phyloP scores from a whole-genome alignment of 2,888 invertebrate genomes.

The Hermodice carunculata region DNA sequence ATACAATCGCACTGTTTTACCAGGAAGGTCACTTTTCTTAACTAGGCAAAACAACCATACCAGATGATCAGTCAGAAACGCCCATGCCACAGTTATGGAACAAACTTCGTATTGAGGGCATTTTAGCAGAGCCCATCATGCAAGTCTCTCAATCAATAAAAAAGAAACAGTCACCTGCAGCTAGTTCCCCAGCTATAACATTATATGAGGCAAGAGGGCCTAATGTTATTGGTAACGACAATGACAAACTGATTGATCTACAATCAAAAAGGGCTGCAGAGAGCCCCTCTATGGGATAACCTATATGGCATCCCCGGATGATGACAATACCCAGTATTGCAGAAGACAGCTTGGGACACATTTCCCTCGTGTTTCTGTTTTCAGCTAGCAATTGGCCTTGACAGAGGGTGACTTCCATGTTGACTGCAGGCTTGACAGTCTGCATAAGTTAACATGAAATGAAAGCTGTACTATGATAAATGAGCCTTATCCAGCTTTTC shows the following conservation, averaged over 20 bases:
- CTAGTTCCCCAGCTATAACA: not conserved
- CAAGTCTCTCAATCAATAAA: not conserved
- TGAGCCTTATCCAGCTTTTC: not conserved
- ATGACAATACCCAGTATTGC: not conserved
- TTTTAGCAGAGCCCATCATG: slow-evolving; percentile 11
- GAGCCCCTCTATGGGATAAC: slow-evolving; percentile 1
- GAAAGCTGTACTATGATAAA: not conserved
- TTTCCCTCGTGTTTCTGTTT: not conserved
- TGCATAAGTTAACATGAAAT: slow-evolving; percentile 1
- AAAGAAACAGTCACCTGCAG: too few species aligned
- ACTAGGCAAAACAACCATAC: not conserved
- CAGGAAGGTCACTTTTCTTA: slow-evolving; percentile 16
- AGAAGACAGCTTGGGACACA: not conserved
- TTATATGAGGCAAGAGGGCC: slow-evolving; percentile 8
- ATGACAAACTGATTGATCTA: not conserved
- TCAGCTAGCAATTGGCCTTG: slow-evolving; percentile 9
- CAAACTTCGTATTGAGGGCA: slow-evolving; percentile 6
- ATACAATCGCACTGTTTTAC: slow-evolving; percentile 9
- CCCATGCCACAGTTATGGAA: slow-evolving; percentile 7
- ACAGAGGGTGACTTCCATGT: slow-evolving; percentile 13
- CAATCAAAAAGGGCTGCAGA: not conserved
- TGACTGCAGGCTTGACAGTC: not conserved
- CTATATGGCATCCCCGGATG: not conserved
- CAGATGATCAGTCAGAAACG: slow-evolving; percentile 10
- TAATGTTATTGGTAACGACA: not conserved